Percentiles rank a stretch among this genome's conserved stretches.
phyloP scores from a whole-genome alignment of 2,888 invertebrate genomes.

The Cantharis rustica region DNA sequence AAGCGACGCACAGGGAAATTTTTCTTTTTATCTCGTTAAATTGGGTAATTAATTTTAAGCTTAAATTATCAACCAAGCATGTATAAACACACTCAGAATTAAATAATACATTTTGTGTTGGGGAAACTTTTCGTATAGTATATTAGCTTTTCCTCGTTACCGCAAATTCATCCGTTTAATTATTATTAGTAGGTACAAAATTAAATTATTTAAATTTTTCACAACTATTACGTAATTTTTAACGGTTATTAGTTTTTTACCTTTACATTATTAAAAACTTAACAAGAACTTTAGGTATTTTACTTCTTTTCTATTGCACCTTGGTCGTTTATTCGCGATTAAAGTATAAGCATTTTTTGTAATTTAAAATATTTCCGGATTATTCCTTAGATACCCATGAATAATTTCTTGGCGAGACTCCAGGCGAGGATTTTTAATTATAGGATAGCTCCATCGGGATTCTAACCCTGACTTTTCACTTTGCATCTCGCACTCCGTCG shows the following conservation, averaged over 20 bases:
- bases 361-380: not conserved
- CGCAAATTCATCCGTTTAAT: not conserved
- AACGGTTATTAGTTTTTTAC: not conserved
- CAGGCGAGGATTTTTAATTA: too few species aligned
- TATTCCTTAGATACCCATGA: not conserved
- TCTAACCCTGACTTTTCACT: not conserved
- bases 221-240: not conserved
- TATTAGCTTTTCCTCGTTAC: not conserved
- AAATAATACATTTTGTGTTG: not conserved
- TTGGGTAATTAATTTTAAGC: not conserved
- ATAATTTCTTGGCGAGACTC: not conserved
- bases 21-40: not conserved
- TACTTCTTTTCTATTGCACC: not conserved
- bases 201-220: not conserved
- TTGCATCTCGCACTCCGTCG: not conserved
- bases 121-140: not conserved
- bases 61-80: not conserved
- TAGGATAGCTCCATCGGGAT: not conserved
- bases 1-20: constrained; percentile 39
- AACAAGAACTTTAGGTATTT: not conserved
- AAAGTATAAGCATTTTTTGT: not conserved
- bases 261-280: not conserved
- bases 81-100: not conserved
- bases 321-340: not conserved
- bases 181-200: not conserved